These are phyloP conservation scores for Trigoniulus corallinus DNA, from an alignment of 1,140 invertebrate genomes.

Conservation along the genomic window DNA sequence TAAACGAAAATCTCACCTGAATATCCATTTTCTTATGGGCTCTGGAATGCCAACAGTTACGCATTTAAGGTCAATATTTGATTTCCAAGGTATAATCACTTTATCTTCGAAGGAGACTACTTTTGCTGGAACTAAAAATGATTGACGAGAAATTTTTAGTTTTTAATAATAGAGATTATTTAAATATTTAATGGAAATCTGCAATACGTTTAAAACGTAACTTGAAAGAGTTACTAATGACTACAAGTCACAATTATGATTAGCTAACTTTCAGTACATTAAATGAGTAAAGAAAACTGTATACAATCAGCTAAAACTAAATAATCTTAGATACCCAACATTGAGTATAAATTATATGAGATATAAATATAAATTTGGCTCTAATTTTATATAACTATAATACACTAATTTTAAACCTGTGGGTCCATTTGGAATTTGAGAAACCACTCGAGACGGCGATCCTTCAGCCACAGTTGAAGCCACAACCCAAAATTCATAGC, in stretches of 20 bases:
- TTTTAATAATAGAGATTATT: too few species aligned
- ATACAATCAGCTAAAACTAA: conserved; percentile 8
- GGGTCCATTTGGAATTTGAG: neutral
- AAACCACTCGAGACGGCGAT: conserved; percentile 7
- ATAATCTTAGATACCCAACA: neutral
- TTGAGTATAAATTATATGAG: neutral
- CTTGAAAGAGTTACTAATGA: too few species aligned
- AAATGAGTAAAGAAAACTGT: too few species aligned
- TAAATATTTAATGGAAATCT: too few species aligned
- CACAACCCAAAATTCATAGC: conserved; percentile 37
- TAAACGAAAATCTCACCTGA: conserved; percentile 1
- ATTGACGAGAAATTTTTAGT: too few species aligned
- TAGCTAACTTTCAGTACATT: too few species aligned
- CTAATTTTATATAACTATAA: neutral
- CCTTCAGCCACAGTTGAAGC: conserved; percentile 21
- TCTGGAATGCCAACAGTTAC: conserved; percentile 72
- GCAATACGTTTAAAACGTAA: too few species aligned
- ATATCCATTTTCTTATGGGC: conserved; percentile 63
- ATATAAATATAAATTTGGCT: neutral
- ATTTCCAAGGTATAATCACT: conserved; percentile 73
- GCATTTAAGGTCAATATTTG: conserved; percentile 78
- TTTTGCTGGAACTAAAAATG: conserved; percentile 62
- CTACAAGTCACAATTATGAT: too few species aligned
- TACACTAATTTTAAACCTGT: neutral
- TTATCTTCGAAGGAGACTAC: conserved; percentile 82